Base-by-base conservation (phyloP, 2,797 vertebrate genomes). In the Cirrhinus mrigala region DNA sequence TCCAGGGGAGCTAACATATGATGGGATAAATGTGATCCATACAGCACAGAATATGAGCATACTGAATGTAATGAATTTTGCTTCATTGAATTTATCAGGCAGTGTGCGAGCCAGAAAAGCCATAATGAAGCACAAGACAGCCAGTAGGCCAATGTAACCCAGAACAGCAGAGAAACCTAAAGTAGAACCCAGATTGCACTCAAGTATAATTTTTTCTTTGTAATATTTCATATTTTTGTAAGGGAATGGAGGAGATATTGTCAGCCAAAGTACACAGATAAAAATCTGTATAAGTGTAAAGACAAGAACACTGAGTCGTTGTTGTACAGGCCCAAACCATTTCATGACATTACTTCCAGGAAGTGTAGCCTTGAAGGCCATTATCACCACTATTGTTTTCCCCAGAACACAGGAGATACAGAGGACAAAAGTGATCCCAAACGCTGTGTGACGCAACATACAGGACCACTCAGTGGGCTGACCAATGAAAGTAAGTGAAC, bases 11-110 rank as follows among this genome's bases (percentile, higher is more conserved):
- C 90, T 91, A 85, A 90, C 89, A 87, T 90, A 91, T 75, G 91
- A 78, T 78, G 91, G 90, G 24, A 91, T 90, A 78, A 91, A 90
- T 37, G 89, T 89, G 77, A 92, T 84, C 91, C 91, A 92, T 3
- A 89, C 90, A 29, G 89, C 89, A 90, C 88, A 91, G 83, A 91
- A 91, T 87, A 90, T 90, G 27, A 91, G 79, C 86, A 91, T 90
- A 79, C 91, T 92, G 84, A 92, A 92, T 78, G 90, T 92, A 84
- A 92, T 91, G 88, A 89, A 90, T 74, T 91, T 91, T 24, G 90
- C 90, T 70, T 91, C 90, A 80, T 91, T 91, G 58, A 91, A 92
- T 71, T 92, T 90, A 87, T 90, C 89, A 75, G 91, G 90, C 37
- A 92, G 79, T 4, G 86, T 90, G 1, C 90, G 78, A 52, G 88